Conservation (phyloP, 1,140 invertebrate species). For the Drosophila pachea region DNA sequence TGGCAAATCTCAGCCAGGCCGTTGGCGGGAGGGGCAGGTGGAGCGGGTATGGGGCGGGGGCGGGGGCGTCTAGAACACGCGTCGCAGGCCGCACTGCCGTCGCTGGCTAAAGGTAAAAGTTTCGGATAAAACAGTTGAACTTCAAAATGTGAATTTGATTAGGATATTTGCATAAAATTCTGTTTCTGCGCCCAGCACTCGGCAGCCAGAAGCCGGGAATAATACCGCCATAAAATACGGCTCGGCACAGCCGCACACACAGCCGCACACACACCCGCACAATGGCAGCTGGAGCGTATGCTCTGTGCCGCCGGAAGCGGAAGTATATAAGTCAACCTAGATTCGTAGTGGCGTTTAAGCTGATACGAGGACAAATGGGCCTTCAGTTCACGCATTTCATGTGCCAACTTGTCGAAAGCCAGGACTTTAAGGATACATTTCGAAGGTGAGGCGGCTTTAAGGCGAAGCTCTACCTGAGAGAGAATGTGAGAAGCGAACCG, state of each 20-base stretch:
- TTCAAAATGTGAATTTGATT: constrained; percentile 79
- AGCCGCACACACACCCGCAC: constrained; percentile 1
- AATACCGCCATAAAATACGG: constrained; percentile 48
- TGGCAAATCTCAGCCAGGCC: constrained; percentile 60
- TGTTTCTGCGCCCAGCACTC: constrained; percentile 46
- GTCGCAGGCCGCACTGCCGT: constrained; percentile 39
- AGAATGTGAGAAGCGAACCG: no score
- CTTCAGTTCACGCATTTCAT: constrained; percentile 44
- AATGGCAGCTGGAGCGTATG: constrained; percentile 44
- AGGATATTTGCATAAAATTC: constrained; percentile 79
- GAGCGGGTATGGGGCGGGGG: neutral
- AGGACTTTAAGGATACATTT: constrained; percentile 30
- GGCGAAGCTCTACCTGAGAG: no score
- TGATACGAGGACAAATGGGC: constrained; percentile 63
- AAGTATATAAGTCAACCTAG: constrained; percentile 64
- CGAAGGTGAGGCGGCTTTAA: no score
- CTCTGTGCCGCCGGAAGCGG: constrained; percentile 63
- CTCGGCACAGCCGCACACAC: no score
- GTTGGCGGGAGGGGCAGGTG: no score
- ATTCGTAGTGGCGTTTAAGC: constrained; percentile 41
- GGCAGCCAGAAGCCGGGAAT: constrained; percentile 29
- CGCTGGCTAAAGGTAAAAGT: constrained; percentile 61
- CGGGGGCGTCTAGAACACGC: constrained; percentile 60
- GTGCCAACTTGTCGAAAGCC: constrained; percentile 26
- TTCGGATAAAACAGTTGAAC: constrained; percentile 78